Percentiles rank a stretch among this genome's conserved stretches.
Evolutionary conservation across 2,797 vertebrate species (phyloP).

Genomic region (Morelia viridis): DNA sequence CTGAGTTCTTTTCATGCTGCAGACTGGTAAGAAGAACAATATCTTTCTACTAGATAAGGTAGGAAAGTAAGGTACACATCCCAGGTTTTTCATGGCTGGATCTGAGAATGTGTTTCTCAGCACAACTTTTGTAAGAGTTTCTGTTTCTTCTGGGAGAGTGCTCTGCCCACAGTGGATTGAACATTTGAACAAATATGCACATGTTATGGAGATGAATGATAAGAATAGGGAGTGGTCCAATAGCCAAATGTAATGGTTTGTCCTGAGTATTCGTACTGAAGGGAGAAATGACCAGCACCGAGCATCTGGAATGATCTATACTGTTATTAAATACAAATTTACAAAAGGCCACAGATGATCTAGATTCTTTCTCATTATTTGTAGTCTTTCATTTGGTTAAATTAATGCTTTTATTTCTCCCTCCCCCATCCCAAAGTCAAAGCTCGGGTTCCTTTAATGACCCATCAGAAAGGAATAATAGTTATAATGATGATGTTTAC

Average conservation of each 20-base stretch:
- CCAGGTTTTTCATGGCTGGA: too few relatives aligned
- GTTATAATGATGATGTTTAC: slow-evolving; percentile 10
- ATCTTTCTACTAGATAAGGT: too few relatives aligned
- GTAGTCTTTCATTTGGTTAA: neutral
- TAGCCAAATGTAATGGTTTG: neutral
- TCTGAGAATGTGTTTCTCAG: neutral
- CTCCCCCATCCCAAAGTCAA: neutral
- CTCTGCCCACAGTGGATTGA: neutral
- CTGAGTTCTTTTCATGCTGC: neutral
- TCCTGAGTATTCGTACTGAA: neutral
- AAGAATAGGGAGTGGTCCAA: neutral
- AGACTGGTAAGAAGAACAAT: neutral
- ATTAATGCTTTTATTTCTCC: slow-evolving; percentile 28
- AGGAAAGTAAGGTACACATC: too few relatives aligned
- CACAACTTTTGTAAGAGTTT: neutral
- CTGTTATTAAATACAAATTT: neutral
- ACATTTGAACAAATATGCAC: neutral
- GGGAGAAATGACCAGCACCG: neutral
- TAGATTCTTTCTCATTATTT: slow-evolving; percentile 14
- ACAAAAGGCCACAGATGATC: slow-evolving; percentile 6
- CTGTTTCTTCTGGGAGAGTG: neutral
- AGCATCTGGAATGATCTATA: neutral
- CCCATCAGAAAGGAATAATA: slow-evolving; percentile 12
- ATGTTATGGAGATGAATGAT: neutral
- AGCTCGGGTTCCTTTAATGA: slow-evolving; percentile 15